Evolutionary conservation across 2,113 vertebrate species (phyloP), one percentile per base, ranked within the genome.

Genomic region (Bungarus multicinctus): DNA sequence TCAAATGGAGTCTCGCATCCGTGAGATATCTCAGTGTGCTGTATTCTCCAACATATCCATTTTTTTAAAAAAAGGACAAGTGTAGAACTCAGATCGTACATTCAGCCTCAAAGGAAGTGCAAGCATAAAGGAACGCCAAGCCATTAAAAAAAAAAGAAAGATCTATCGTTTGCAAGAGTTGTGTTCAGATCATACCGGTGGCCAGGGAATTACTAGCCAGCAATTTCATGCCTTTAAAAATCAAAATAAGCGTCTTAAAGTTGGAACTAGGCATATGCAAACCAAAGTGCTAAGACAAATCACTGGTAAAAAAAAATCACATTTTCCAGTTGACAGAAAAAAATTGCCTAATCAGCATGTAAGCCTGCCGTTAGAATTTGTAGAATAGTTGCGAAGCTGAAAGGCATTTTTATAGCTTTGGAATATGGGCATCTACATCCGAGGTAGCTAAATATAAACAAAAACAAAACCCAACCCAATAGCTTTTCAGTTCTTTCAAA

Each of bases 381-480:
- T 47, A n/a, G 85, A 47, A 91, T 87, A 88, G 94, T 69, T 53
- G 25, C 43, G 55, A 55, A 81, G 54, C 45, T 54, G 4, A 30
- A 43, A 87, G 57, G 18, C 11, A 86, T 0, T 89, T 74, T 58
- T 1, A n/a, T 7, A 91, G 57, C 74, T 9, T 64, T 55, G 85
- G 92, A 74, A 34, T 5, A 27, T 12, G 92, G 90, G 53, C 92
- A 87, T 89, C 4, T 1, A 81, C 74, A 86, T 90, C 18, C 88
- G 91, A 94, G 93, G 86, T 54, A 90, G 95, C 8, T 93, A 89
- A 93, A 1, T 52, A 88, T 3, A 88, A n/a, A 55, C 6, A 27
- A 87, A 74, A 7, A 74, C 1, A 14, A 2, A 30, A n/a, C n/a
- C 3, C 1, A 39, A 39, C 50, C 50, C 50, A 22, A 27, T 14